A percentile compares a stretch with the other conserved stretches of the same genome.
phyloP scores from a whole-genome alignment of 2,113 vertebrate genomes.

The Otolemur garnettii region DNA sequence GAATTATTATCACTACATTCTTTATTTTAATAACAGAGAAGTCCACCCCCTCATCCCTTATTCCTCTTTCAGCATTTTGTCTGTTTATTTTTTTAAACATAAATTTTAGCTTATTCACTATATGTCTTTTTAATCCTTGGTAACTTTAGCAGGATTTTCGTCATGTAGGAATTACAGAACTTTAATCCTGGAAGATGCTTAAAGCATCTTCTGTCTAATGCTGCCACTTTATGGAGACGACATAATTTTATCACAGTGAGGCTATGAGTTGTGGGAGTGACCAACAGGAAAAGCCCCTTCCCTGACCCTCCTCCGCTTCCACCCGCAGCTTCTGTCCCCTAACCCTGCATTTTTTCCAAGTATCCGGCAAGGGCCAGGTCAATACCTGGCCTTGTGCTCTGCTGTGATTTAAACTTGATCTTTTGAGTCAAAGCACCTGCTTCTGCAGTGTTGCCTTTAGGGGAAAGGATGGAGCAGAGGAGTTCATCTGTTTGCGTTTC shows the following conservation, averaged over 20 bases:
- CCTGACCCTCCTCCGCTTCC: fast-evolving
- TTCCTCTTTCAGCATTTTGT: neutral
- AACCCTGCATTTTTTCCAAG: neutral
- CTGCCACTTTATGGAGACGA: neutral
- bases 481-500: fast-evolving
- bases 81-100: neutral
- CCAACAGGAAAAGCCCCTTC: neutral
- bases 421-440: neutral
- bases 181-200: neutral
- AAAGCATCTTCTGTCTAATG: neutral
- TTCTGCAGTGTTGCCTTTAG: neutral
- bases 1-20: neutral
- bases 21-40: neutral
- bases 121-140: neutral
- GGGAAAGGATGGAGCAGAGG: neutral
- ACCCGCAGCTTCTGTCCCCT: no score
- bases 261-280: neutral
- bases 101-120: neutral
- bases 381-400: fast-evolving
- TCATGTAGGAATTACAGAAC: neutral
- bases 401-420: neutral
- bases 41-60: neutral
- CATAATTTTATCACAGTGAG: neutral
- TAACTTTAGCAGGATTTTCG: neutral
- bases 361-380: fast-evolving